Evolutionary conservation across 2,113 vertebrate species (phyloP).

Genomic region (Hippocampus guttulatus): DNA sequence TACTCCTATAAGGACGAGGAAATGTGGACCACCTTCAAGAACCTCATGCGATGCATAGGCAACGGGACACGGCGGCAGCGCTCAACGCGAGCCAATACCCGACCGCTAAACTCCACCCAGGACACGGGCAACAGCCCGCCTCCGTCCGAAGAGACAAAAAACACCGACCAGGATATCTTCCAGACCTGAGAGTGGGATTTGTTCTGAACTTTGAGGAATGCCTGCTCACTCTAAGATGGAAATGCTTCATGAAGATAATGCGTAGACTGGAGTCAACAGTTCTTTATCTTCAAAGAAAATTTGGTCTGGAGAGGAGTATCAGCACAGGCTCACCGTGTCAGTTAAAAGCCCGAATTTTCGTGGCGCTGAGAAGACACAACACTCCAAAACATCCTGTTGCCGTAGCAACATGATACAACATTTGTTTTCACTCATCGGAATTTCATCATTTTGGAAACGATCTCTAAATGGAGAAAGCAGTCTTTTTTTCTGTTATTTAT

Average conservation of each 20-base stretch:
- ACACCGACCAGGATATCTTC: conserved; percentile 42
- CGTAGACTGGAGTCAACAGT: conserved; percentile 14
- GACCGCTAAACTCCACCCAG: conserved; percentile 73
- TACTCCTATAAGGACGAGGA: conserved; percentile 98
- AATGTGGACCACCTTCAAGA: conserved; percentile 92
- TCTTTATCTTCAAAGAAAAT: conserved; percentile 10
- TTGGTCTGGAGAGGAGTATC: conserved; percentile 6
- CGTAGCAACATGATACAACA: conserved; percentile 9
- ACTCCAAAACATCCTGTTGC: conserved; percentile 2
- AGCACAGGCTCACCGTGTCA: not conserved
- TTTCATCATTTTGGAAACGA: conserved; percentile 11
- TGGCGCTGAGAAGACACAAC: conserved; percentile 1
- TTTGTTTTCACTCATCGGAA: conserved; percentile 6
- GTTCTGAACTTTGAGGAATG: not conserved
- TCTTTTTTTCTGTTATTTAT: conserved; percentile 11
- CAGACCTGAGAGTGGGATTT: conserved; percentile 44
- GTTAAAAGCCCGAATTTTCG: not conserved
- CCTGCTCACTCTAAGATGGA: not conserved
- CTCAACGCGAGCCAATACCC: conserved; percentile 75
- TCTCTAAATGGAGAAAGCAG: conserved; percentile 7
- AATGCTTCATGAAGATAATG: conserved; percentile 5
- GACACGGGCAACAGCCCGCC: conserved; percentile 65
- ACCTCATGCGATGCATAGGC: conserved; percentile 80
- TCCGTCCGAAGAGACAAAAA: conserved; percentile 62
- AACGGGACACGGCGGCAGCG: conserved; percentile 77